Evolutionary conservation across 1,140 invertebrate species (phyloP), one percentile per base, ranked within the genome.

Genomic region (Rhyzopertha dominica): DNA sequence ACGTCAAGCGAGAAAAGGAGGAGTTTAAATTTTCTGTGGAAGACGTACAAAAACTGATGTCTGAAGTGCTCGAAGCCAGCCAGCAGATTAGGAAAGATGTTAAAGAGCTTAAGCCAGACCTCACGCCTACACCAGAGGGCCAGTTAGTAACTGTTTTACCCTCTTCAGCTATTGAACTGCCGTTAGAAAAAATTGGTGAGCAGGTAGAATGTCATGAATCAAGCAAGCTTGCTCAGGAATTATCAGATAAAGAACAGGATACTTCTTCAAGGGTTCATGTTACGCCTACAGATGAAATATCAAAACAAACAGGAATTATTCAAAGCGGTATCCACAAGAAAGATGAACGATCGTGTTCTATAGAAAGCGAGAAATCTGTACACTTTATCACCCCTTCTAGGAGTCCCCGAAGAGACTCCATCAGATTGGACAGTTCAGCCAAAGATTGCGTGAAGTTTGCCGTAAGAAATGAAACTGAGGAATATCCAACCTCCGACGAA

Each of bases 61-160:
- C 63, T 17, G 69, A 74, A 65, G 71, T 74, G 7, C 58, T 73
- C 40, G 70, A 74, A 55, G 70, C 65, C 7, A 72, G 73, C 3
- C 63, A 67, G 34, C 63, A 74, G 56, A 74, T 76, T 30, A 69
- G 72, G 48, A 54, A 66, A 34, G 73, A 75, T 59, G 71, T 76
- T 0, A 73, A 70, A 54, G 66, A 74, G 56, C 47, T 75, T 9
- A 70, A 72, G 61, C 73, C 73, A 20, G 72, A 74, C 53, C 57
- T 74, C 39, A 74, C 71, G 4, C 71, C 71, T 16, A 74, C 73
- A 1, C 73, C 73, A 5, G 71, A 73, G 47, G 67, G 68, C 5
- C 63, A 65, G 37, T 47, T 61, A 32, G 44, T 62, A 9, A 54
- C 53, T 25, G 54, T 66, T 19, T 19, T 66, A 12, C 54, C 56